Percentiles rank a stretch among this genome's conserved stretches.
These are phyloP conservation scores for Ecliptopera silaceata DNA, from an alignment of 2,888 invertebrate genomes.

Conservation along the genomic window DNA sequence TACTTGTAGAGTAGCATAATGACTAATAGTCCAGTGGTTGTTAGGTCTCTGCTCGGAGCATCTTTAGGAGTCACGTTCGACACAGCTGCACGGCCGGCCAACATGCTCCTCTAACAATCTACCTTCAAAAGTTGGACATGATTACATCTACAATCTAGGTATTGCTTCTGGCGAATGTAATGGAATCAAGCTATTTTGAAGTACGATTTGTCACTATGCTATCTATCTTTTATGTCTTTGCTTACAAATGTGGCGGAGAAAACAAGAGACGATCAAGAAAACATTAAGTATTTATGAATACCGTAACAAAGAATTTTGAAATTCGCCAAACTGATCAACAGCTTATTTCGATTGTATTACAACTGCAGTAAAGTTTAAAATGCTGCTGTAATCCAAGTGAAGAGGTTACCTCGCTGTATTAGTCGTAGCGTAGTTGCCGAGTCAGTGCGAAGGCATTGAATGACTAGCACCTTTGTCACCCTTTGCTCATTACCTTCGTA, in stretches of 20 bases:
- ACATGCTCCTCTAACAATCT: constrained; percentile 18
- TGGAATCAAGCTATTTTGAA: neutral
- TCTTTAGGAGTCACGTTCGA: constrained; percentile 22
- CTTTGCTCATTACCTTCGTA: constrained; percentile 55
- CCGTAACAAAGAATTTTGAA: neutral
- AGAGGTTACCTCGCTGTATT: constrained; percentile 14
- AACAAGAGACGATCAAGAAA: too few relatives aligned
- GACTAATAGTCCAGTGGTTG: neutral
- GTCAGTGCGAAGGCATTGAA: constrained; percentile 48
- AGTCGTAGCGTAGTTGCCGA: constrained; percentile 36
- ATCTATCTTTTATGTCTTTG: too few relatives aligned
- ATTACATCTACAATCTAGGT: neutral
- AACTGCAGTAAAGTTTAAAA: neutral
- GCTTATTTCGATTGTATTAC: neutral
- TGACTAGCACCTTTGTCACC: constrained; percentile 59
- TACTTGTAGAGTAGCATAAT: too few relatives aligned
- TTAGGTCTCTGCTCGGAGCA: neutral
- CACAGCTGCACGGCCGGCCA: constrained; percentile 20
- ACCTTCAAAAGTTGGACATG: constrained; percentile 20
- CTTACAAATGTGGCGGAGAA: too few relatives aligned
- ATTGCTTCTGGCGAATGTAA: constrained; percentile 5
- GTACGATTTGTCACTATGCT: neutral
- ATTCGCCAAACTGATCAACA: neutral
- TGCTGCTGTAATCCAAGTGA: constrained; percentile 15
- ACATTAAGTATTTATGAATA: too few relatives aligned